Evolutionary conservation across 1,140 invertebrate genomes (phyloP), one percentile per base, ranked within the genome.

Genomic region (Philopotamus ludificatus): DNA sequence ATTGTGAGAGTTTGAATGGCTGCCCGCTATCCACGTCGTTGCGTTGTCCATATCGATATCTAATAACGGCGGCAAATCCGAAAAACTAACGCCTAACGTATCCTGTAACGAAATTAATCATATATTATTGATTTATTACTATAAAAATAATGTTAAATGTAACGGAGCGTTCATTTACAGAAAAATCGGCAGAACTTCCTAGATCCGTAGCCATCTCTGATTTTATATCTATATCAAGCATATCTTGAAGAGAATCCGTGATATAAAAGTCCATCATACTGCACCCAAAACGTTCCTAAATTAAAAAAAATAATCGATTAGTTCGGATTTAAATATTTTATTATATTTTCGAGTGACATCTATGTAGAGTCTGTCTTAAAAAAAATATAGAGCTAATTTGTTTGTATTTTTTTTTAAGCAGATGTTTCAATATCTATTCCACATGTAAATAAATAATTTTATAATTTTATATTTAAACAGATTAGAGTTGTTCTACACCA

Each of bases 161-260:
- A n/a, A n/a, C 8, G 8, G 9, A 45, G 21, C 22, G 18, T 49
- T 76, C 59, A 77, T 75, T 76, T 66, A 81, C 79, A 23, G 82
- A 78, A 74, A 87, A 82, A 72, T 87, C 86, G 71, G 79, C 83
- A 51, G 81, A 83, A 23, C 86, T 86, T 51, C 86, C 86, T 42
- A 91, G 84, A 44, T 90, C 85, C 54, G 86, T 86, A 41, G 90
- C 89, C 66, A 91, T 88, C 74, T 92, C 90, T 50, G 86, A 87
- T 71, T 91, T 90, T 23, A 92, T 92, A 73, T 92, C 90, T 72
- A 90, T 87, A 72, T 87, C 90, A 63, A 92, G 82, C 86, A 93
- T 91, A 71, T 85, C 83, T 72, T 89, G 88, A 73, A 90, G 81
- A 8, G 88, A 89, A 72, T 85, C 83, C 9, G 83, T 84, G 66